A percentile compares a stretch with the other conserved stretches of the same genome.
Evolutionary conservation across 1,140 invertebrate genomes (phyloP).

Genomic region (Mercenaria mercenaria): DNA sequence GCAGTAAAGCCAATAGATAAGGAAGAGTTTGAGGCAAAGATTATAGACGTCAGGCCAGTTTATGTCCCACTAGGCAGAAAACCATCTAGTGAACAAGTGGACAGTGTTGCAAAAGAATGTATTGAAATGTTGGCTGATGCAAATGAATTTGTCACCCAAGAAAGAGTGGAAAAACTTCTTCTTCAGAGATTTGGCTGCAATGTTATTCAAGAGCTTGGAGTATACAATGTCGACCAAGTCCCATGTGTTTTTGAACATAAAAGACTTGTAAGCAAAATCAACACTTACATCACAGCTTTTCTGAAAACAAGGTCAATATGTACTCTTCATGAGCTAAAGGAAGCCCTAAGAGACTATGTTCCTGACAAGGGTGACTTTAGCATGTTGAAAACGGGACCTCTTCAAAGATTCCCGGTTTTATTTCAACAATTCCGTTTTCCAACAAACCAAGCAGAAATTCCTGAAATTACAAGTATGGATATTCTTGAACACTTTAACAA

Average conservation of each 20-base stretch:
- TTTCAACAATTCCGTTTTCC: conserved; percentile 83
- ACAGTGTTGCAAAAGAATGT: conserved; percentile 76
- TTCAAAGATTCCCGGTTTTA: conserved; percentile 81
- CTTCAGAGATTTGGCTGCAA: conserved; percentile 69
- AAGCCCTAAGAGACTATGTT: conserved; percentile 76
- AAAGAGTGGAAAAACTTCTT: conserved; percentile 76
- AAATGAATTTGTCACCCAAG: conserved; percentile 74
- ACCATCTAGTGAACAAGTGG: conserved; percentile 70
- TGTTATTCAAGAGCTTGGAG: conserved; percentile 58
- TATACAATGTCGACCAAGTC: conserved; percentile 69
- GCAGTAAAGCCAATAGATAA: conserved; percentile 56
- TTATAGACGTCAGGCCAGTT: conserved; percentile 69
- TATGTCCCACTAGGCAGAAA: conserved; percentile 13
- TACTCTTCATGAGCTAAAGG: conserved; percentile 79
- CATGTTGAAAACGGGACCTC: conserved; percentile 80
- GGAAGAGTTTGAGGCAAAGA: conserved; percentile 58
- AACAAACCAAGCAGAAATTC: conserved; percentile 77
- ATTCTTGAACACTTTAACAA: conserved; percentile 81
- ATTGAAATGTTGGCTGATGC: conserved; percentile 80
- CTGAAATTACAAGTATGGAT: conserved; percentile 81
- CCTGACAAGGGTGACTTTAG: conserved; percentile 75
- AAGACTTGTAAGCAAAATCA: conserved; percentile 78
- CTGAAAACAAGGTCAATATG: conserved; percentile 78
- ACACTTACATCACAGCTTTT: conserved; percentile 82
- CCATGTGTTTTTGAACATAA: conserved; percentile 73